Base-by-base conservation (phyloP, 2,888 invertebrate species). In the Thelaira solivaga region DNA sequence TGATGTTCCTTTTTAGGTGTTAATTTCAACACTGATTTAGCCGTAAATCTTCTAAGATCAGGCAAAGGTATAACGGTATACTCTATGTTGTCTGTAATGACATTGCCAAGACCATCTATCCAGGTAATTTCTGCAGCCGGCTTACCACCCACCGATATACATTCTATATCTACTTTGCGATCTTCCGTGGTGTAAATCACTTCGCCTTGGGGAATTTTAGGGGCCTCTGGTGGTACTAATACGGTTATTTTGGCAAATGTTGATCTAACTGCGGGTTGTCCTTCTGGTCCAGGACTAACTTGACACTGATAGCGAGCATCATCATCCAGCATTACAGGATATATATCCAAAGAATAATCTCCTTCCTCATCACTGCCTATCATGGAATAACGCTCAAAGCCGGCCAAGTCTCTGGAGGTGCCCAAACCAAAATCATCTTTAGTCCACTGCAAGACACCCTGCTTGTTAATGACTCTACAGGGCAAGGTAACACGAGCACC, bases 371-470 rank as follows among this genome's bases (percentile, higher is more conserved):
- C 96, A 85, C 95, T 96, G 41, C 98, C 98, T 80, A 97, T 94
- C 98, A 99, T 98, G 80, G 94, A 92, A 89, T 98, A 98, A 65
- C 98, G 92, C 74, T 97, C 96, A 89, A 95, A 98, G 31, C 96
- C 97, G 64, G 95, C 95, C 78, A 98, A 91, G 83, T 96, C 95
- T 75, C 98, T 91, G 83, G 96, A 95, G 0, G 95, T 93, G 7
- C 98, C 98, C 62, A 99, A 91, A 0, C 97, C 98, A 85, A 98
- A 98, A 87, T 97, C 97, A 85, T 98, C 97, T 87, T 97, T 96
- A 59, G 98, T 98, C 99, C 99, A 98, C 88, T 98, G 98, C 64
- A 98, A 91, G 59, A 94, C 93, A 0, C 98, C 98, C 78, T 92
- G 93, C 88, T 97, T 96, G 88, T 95, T 94, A 85, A 95, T 93